Conservation (phyloP, 2,888 invertebrate species). For the Cheilosia vulpina region DNA sequence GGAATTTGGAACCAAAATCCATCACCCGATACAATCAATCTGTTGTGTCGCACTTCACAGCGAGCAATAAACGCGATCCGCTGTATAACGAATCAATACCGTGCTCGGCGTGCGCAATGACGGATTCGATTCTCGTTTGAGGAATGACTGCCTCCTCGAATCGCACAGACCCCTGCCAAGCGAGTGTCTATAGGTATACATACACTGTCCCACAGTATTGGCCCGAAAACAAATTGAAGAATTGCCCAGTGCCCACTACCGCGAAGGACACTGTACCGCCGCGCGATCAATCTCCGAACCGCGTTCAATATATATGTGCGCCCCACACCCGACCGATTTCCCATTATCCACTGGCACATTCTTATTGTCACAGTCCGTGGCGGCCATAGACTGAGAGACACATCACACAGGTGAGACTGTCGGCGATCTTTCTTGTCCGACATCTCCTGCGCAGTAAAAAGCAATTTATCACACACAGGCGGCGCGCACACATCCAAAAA, state of each 20-base stretch:
- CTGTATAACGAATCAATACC: conserved; percentile 68
- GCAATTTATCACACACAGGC: conserved; percentile 70
- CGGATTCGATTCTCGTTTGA: conserved; percentile 58
- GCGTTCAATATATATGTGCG: conserved; percentile 34
- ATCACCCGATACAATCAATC: conserved; percentile 57
- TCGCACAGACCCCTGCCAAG: conserved; percentile 67
- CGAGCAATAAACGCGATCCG: conserved; percentile 53
- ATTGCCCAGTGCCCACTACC: conserved; percentile 64
- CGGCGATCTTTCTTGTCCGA: conserved; percentile 20
- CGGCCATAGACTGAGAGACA: conserved; percentile 1
- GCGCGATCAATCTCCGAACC: conserved; percentile 64
- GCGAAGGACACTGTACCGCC: conserved; percentile 62
- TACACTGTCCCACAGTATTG: background rate
- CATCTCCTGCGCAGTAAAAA: conserved; percentile 63
- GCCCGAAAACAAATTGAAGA: conserved; percentile 64
- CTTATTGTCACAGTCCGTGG: conserved; percentile 61
- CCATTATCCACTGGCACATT: conserved; percentile 42
- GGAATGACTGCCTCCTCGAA: conserved; percentile 42
- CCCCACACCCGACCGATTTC: conserved; percentile 45
- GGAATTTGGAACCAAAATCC: conserved; percentile 4
- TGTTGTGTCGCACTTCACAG: conserved; percentile 70
- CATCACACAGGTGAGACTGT: conserved; percentile 62
- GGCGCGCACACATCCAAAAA: conserved; percentile 51
- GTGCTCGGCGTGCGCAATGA: conserved; percentile 21
- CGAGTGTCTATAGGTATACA: background rate